phyloP scores from a whole-genome alignment of 2,113 vertebrate species.

The Hipposideros armiger region DNA sequence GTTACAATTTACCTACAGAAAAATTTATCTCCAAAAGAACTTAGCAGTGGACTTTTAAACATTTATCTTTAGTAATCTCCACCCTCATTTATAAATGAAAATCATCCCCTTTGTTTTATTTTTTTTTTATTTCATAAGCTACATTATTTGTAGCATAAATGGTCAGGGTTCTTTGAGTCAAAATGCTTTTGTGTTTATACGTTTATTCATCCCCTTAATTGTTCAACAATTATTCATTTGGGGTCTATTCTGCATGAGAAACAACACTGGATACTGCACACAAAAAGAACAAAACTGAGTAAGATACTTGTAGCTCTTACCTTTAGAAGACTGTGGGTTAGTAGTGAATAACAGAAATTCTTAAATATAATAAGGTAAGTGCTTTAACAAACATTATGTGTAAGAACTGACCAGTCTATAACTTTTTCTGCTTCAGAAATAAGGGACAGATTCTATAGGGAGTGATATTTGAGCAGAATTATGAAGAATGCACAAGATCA shows the following conservation, averaged over 20 bases:
- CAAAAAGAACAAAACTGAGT: neutral
- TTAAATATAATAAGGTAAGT: neutral
- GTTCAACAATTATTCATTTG: neutral
- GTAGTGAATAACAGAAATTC: neutral
- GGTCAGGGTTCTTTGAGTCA: neutral
- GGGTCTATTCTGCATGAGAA: neutral
- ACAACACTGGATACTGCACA: rapidly evolving
- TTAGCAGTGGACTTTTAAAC: neutral
- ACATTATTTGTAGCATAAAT: neutral
- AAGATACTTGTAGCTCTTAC: neutral
- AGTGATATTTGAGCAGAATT: conserved; percentile 34
- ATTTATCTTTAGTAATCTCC: neutral
- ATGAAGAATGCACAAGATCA: neutral
- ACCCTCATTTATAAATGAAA: neutral
- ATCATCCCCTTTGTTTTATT: neutral
- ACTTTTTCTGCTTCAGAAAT: neutral
- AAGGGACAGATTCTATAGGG: neutral
- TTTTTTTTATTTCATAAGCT: neutral
- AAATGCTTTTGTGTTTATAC: neutral
- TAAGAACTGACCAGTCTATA: neutral
- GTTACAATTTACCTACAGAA: neutral
- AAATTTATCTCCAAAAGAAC: conserved; percentile 14
- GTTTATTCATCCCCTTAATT: neutral
- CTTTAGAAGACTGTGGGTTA: neutral
- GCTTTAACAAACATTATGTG: neutral